Percentiles rank a stretch among this genome's conserved stretches.
phyloP scores from a whole-genome alignment of 2,113 vertebrate species.

The Psammodynastes pulverulentus region DNA sequence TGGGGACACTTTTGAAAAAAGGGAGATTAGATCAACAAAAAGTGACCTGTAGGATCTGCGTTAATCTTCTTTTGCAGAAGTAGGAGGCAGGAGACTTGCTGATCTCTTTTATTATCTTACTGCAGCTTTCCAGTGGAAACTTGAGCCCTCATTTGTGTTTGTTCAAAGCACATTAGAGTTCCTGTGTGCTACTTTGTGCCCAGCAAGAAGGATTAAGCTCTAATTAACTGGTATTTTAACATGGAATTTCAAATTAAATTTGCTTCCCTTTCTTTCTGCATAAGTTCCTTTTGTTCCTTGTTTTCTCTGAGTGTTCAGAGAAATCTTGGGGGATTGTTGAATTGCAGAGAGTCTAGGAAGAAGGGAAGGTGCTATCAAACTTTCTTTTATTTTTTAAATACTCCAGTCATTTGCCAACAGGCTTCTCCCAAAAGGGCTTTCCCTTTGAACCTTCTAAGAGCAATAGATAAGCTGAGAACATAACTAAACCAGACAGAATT shows the following conservation, averaged over 20 bases:
- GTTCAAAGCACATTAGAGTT: constrained; percentile 16
- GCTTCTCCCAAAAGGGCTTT: constrained; percentile 4
- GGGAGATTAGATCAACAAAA: background rate
- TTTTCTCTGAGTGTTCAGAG: background rate
- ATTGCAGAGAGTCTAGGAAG: background rate
- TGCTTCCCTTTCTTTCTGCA: background rate
- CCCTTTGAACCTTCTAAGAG: constrained; percentile 11
- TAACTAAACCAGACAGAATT: constrained; percentile 16
- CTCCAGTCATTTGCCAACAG: background rate
- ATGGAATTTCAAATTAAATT: constrained; percentile 26
- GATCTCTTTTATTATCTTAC: background rate
- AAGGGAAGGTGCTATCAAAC: background rate
- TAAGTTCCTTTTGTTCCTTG: background rate
- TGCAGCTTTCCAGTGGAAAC: constrained; percentile 24
- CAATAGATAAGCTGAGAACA: constrained; percentile 3
- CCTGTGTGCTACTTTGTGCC: background rate
- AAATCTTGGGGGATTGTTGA: background rate
- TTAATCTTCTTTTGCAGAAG: background rate
- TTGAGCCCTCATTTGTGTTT: constrained; percentile 14
- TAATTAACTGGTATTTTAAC: constrained; percentile 4
- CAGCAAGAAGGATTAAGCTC: constrained; percentile 14
- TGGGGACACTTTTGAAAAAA: background rate
- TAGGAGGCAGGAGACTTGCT: background rate
- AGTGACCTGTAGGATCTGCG: background rate
- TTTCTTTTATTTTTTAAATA: background rate